phyloP scores from a whole-genome alignment of 2,888 invertebrate species.

The Epiblema foenella region DNA sequence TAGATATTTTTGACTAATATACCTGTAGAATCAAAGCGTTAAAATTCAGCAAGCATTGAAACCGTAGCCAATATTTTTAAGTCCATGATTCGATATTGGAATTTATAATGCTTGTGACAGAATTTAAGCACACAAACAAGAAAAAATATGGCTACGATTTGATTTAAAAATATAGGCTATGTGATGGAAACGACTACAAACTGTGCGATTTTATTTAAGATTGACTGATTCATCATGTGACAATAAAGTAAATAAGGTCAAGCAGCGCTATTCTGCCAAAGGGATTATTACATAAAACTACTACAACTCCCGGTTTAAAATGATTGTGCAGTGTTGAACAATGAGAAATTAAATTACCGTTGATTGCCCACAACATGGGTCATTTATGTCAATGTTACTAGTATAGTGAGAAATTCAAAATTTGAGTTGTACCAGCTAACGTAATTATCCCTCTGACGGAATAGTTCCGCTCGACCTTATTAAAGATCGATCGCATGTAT shows the following conservation, averaged over 20 bases:
- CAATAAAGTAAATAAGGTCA: neutral
- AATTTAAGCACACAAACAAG: neutral
- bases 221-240: neutral
- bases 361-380: too few relatives aligned
- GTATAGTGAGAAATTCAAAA: too few relatives aligned
- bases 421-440: too few relatives aligned
- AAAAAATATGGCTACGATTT: slow-evolving; percentile 35
- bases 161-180: neutral
- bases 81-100: neutral
- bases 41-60: slow-evolving; percentile 30
- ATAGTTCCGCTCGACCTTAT: neutral
- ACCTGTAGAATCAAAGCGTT: slow-evolving; percentile 33
- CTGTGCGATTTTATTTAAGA: slow-evolving; percentile 41
- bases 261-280: neutral
- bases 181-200: slow-evolving; percentile 51
- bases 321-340: too few relatives aligned
- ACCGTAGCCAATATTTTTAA: slow-evolving; percentile 35
- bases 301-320: too few relatives aligned
- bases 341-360: too few relatives aligned
- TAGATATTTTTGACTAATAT: slow-evolving; percentile 40
- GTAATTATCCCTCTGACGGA: neutral
- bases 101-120: neutral
- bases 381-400: too few relatives aligned
- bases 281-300: too few relatives aligned
- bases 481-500: slow-evolving; percentile 1